Percentiles rank a stretch among this genome's conserved stretches.
Conservation (phyloP, 2,113 vertebrate species). For the Chloropsis hardwickii region DNA sequence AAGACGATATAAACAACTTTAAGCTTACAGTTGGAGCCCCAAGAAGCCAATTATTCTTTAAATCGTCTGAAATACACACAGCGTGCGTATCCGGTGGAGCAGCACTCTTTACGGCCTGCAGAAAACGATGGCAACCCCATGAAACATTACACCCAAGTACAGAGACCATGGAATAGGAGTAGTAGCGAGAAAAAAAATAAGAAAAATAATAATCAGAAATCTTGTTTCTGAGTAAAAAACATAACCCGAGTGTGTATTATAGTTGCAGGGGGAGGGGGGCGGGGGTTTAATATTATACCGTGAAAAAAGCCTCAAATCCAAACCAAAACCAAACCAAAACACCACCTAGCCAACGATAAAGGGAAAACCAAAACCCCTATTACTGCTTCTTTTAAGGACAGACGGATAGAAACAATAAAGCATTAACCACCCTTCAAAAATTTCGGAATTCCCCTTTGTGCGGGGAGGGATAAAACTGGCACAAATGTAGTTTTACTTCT, state of each 20-base stretch:
- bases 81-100: neutral
- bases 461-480: fast-evolving
- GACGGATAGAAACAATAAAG: neutral
- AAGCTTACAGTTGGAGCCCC: neutral
- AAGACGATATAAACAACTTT: neutral
- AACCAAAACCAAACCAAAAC: neutral
- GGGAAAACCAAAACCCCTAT: neutral
- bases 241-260: fast-evolving
- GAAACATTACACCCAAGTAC: neutral
- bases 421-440: neutral
- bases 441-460: neutral
- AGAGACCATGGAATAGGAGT: neutral
- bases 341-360: neutral
- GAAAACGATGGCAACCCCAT: neutral
- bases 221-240: neutral
- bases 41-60: neutral
- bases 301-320: neutral
- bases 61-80: fast-evolving
- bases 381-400: neutral
- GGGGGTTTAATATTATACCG: fast-evolving
- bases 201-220: neutral
- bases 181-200: fast-evolving
- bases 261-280: fast-evolving
- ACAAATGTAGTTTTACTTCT: neutral
- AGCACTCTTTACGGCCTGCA: neutral